Conservation (phyloP, 2,888 invertebrate species). For the Siphlonurus alternatus region DNA sequence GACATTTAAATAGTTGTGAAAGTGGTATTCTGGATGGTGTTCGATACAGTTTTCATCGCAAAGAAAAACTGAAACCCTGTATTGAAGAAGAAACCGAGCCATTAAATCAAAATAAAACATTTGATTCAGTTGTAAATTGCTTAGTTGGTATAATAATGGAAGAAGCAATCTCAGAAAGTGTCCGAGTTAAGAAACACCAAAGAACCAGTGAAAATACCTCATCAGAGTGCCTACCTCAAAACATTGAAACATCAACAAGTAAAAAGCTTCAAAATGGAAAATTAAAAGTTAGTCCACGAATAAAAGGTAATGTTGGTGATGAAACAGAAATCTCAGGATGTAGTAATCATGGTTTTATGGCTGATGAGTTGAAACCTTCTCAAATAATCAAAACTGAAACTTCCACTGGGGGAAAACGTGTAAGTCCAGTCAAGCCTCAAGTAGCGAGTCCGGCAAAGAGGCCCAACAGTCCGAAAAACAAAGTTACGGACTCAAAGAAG, state of each 20-base stretch:
- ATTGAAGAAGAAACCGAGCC: not conserved
- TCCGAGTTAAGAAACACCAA: not conserved
- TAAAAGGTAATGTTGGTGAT: not conserved
- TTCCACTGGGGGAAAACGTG: no score
- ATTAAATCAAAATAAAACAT: not conserved
- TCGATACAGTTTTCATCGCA: not conserved
- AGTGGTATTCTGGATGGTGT: not conserved
- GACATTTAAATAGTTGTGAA: not conserved
- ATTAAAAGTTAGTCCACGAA: not conserved
- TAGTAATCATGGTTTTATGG: not conserved
- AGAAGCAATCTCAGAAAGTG: not conserved
- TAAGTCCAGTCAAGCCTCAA: no score
- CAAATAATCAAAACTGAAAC: no score
- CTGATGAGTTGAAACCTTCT: no score
- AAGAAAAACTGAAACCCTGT: not conserved
- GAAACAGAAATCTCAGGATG: not conserved
- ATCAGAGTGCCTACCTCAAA: not conserved
- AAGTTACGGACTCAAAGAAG: no score
- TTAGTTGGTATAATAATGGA: not conserved
- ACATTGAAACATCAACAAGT: not conserved
- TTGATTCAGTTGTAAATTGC: not conserved
- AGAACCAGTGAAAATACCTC: not conserved
- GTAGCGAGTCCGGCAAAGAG: no score
- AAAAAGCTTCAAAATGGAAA: no score
- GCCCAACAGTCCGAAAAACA: no score